Conservation (phyloP, 2,797 vertebrate species). For the Coendou prehensilis region DNA sequence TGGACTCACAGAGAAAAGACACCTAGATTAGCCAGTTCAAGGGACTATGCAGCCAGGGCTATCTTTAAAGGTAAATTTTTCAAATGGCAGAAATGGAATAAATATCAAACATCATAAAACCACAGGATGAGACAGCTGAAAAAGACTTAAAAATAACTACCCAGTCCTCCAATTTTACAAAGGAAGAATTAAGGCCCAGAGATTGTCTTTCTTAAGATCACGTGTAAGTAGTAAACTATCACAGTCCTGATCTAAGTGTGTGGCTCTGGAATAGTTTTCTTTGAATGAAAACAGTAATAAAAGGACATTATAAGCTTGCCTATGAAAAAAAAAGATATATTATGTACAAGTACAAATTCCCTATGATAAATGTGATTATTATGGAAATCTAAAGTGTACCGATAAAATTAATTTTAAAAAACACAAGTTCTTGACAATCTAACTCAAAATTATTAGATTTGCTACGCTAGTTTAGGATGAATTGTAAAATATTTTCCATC, state of each 20-base stretch:
- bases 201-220: slow-evolving; percentile 8
- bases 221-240: neutral
- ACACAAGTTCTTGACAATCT: neutral
- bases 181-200: neutral
- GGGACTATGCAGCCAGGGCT: neutral
- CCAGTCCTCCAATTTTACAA: neutral
- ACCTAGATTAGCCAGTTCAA: neutral
- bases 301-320: neutral
- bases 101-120: slow-evolving; percentile 25
- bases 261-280: neutral
- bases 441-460: neutral
- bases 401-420: neutral
- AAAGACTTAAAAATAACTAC: slow-evolving; percentile 34
- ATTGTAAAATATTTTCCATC: neutral
- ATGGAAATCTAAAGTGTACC: neutral
- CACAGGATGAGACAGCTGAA: slow-evolving; percentile 4
- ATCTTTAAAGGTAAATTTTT: neutral
- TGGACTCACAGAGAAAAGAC: neutral
- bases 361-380: neutral
- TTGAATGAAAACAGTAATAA: slow-evolving; percentile 34
- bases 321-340: neutral
- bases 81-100: neutral
- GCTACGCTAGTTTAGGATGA: neutral
- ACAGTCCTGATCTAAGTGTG: slow-evolving; percentile 10
- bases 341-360: neutral